Evolutionary conservation across 2,113 vertebrate genomes (phyloP).

Genomic region (Toxotes jaculatrix): DNA sequence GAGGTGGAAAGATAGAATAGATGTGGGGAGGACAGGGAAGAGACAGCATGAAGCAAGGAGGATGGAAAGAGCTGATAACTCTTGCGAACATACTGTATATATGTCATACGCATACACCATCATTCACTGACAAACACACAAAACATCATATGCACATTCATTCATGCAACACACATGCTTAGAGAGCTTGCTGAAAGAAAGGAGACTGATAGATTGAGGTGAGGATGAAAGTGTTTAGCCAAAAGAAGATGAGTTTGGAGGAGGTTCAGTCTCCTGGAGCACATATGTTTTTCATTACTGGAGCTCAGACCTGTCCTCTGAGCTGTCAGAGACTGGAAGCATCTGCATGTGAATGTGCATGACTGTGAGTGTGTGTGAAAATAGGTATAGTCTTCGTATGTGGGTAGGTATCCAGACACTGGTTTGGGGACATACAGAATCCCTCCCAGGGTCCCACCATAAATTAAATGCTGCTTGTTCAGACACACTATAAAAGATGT

Average conservation of each 20-base stretch:
- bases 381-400: slow-evolving; percentile 32
- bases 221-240: slow-evolving; percentile 70
- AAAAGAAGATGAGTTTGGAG: slow-evolving; percentile 74
- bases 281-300: slow-evolving; percentile 80
- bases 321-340: slow-evolving; percentile 66
- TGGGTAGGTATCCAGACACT: slow-evolving; percentile 13
- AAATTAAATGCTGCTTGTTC: slow-evolving; percentile 11
- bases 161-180: slow-evolving; percentile 32
- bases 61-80: slow-evolving; percentile 36
- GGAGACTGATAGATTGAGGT: slow-evolving; percentile 63
- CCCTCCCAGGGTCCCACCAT: not conserved
- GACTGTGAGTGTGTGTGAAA: slow-evolving; percentile 44
- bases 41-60: slow-evolving; percentile 27
- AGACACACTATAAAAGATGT: slow-evolving; percentile 20
- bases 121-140: slow-evolving; percentile 11
- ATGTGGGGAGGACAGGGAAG: slow-evolving; percentile 42
- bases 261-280: slow-evolving; percentile 65
- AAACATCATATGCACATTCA: slow-evolving; percentile 2
- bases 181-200: slow-evolving; percentile 41
- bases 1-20: slow-evolving; percentile 28
- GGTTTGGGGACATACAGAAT: slow-evolving; percentile 4
- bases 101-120: not conserved
- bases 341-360: slow-evolving; percentile 55
- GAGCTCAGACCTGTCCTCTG: slow-evolving; percentile 73
- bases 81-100: slow-evolving; percentile 1